Percentiles rank a stretch among this genome's conserved stretches.
Evolutionary conservation across 2,888 invertebrate genomes (phyloP).

Genomic region (Agriopis leucophaearia): DNA sequence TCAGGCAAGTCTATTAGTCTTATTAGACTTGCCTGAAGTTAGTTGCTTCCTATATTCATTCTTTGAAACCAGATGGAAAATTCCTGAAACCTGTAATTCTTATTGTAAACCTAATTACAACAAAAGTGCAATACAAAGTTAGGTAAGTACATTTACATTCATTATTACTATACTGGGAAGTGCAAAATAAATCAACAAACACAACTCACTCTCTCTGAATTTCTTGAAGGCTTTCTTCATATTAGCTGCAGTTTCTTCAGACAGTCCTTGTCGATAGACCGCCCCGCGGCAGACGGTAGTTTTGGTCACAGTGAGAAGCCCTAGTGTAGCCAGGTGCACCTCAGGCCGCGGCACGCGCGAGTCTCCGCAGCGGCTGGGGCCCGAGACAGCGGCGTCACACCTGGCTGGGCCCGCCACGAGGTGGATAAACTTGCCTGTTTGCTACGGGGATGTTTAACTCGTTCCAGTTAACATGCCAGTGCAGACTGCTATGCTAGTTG

Average conservation of each 20-base stretch:
- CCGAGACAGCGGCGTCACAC: constrained; percentile 62
- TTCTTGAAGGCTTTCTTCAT: constrained; percentile 77
- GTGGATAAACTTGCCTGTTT: constrained; percentile 67
- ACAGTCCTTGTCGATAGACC: not conserved
- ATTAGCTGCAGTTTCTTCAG: constrained; percentile 21
- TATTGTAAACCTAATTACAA: too few relatives aligned
- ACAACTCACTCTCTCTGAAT: constrained; percentile 73
- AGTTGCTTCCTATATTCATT: too few relatives aligned
- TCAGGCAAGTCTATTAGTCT: too few relatives aligned
- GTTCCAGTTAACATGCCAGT: constrained; percentile 45
- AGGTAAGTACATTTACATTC: not conserved
- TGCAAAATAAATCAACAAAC: not conserved
- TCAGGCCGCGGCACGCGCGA: constrained; percentile 67
- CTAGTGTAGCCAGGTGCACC: constrained; percentile 54
- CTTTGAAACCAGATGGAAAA: too few relatives aligned
- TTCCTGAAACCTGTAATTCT: too few relatives aligned
- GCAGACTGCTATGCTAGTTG: not conserved
- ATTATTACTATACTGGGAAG: not conserved
- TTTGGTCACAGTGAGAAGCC: not conserved
- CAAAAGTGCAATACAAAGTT: too few relatives aligned
- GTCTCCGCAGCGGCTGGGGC: constrained; percentile 55
- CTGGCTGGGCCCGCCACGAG: constrained; percentile 62
- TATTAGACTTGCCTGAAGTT: too few relatives aligned
- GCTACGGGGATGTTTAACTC: constrained; percentile 45
- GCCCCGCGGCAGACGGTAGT: not conserved